Evolutionary conservation across 2,113 vertebrate genomes (phyloP).

Genomic region (Burhinus bistriatus): DNA sequence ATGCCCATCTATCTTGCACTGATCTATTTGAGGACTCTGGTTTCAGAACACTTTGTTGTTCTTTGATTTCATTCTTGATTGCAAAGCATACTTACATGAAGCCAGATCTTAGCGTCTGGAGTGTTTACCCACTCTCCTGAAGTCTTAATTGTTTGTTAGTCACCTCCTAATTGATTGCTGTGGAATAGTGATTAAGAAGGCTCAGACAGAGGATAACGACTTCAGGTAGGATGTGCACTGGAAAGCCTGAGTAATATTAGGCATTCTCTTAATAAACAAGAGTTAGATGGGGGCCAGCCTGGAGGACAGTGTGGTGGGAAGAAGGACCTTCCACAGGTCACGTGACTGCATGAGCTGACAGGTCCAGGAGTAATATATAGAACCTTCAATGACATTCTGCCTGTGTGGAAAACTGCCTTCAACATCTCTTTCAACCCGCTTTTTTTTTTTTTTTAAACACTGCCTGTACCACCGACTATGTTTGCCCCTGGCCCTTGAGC

Average conservation of each 20-base stretch:
- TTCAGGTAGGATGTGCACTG: background rate
- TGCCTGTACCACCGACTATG: background rate
- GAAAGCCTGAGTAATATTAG: background rate
- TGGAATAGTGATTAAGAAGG: background rate
- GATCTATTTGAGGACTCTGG: background rate
- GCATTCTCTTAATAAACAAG: background rate
- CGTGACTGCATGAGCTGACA: background rate
- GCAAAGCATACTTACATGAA: background rate
- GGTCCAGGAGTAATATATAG: background rate
- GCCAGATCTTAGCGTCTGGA: background rate
- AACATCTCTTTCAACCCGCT: background rate
- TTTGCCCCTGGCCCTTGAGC: background rate
- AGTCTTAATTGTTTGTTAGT: slow-evolving; percentile 44
- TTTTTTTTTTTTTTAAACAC: background rate
- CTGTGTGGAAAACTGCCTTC: background rate
- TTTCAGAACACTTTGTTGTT: background rate
- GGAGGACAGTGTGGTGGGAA: background rate
- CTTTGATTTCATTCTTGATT: background rate
- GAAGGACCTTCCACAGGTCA: background rate
- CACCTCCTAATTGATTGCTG: slow-evolving; percentile 20
- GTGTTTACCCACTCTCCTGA: slow-evolving; percentile 10
- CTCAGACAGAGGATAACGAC: background rate
- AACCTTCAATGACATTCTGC: background rate
- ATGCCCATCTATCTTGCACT: background rate
- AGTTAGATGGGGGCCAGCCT: background rate